Evolutionary conservation across 92 coral and sea anemone species (phyloP), one percentile per base, ranked within the genome.

Genomic region (Epizoanthus stellaris): DNA sequence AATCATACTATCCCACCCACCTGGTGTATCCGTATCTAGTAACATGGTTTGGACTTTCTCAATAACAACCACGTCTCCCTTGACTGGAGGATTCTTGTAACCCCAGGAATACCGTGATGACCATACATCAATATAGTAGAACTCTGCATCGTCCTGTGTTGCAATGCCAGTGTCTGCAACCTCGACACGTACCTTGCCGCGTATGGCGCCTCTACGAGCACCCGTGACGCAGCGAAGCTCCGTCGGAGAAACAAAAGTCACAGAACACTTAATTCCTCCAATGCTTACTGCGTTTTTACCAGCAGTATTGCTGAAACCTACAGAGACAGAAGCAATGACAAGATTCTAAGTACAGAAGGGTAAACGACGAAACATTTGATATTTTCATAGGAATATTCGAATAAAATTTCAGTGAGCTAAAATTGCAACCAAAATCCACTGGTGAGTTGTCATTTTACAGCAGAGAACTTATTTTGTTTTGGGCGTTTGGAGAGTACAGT

Each of bases 51-150:
- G 98, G 6, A 93, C 95, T 73, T 88, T 85, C 25, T 83, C 72
- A 64, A 95, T 93, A 42, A 70, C 89, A 6, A 91, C 97, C 49
- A 67, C 39, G 87, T 93, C 97, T 67, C 98, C 98, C 82, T 86
- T 91, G 76, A 76, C 88, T 52, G 98, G 98, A 14, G 93, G 94
- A 66, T 61, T 58, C 57, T 84, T 92, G 82, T 93, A 89, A 17
- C 97, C 95, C 98, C 98, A 95, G 66, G 98, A 87, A 59, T 60
- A 95, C 4, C 72, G 91, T 3, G 98, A 95, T 25, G 98, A 95
- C 98, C 98, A 95, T 11, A 95, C 82, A 52, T 95, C 98, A 52
- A 95, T 86, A 84, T 93, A 93, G 47, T 90, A 85, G 80, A 93
- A 95, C 73, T 93, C 93, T 57, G 97, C 98, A 77, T 77, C 66